Evolutionary conservation across 1,140 invertebrate species (phyloP).

Genomic region (Hyles euphorbiae): DNA sequence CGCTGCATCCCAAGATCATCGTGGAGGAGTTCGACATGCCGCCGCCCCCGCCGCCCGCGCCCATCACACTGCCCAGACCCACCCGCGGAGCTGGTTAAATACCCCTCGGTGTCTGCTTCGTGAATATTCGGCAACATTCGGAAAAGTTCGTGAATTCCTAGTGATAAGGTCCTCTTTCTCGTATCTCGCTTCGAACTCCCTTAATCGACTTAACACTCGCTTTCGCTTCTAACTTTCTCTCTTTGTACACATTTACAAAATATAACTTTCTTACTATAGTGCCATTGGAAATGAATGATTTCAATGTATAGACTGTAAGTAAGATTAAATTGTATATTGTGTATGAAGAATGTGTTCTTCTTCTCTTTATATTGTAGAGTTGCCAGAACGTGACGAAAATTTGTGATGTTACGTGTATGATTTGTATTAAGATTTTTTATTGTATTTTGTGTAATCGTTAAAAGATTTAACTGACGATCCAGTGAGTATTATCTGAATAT

Average conservation of each 20-base stretch:
- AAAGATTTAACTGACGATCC: conserved; percentile 3
- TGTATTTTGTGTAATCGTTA: conserved; percentile 1
- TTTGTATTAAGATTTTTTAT: conserved; percentile 3
- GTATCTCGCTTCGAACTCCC: conserved; percentile 24
- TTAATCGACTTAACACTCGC: conserved; percentile 1
- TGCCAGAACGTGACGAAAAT: conserved; percentile 33
- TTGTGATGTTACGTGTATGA: conserved; percentile 12
- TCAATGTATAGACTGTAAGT: too few relatives aligned
- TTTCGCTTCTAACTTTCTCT: not conserved
- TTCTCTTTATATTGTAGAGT: conserved; percentile 37
- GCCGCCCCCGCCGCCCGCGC: conserved; percentile 37
- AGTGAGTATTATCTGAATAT: conserved; percentile 1
- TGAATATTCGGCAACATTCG: conserved; percentile 1
- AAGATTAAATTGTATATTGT: too few relatives aligned
- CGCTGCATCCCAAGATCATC: conserved; percentile 70
- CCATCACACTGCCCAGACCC: conserved; percentile 32
- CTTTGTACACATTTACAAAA: not conserved
- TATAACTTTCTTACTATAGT: too few relatives aligned
- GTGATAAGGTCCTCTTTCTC: not conserved
- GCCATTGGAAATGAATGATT: too few relatives aligned
- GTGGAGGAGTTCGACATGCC: conserved; percentile 71
- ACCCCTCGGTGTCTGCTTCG: not conserved
- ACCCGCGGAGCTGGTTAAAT: conserved; percentile 41
- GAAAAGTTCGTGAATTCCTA: not conserved
- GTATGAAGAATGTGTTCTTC: conserved; percentile 24